Evolutionary conservation across 2,888 invertebrate genomes (phyloP).

Genomic region (Biston betularia): DNA sequence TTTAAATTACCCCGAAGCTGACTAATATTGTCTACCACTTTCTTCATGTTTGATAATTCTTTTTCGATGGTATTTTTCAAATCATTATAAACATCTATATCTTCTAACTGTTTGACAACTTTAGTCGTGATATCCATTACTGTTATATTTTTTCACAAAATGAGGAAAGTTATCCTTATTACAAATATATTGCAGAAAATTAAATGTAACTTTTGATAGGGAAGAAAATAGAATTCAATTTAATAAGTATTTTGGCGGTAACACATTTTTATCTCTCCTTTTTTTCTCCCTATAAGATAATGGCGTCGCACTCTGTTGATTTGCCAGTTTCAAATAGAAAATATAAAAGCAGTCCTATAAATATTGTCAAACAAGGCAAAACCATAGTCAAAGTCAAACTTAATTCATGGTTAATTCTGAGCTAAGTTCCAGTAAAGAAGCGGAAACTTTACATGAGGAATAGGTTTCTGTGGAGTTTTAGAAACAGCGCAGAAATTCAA

Average conservation of each 20-base stretch:
- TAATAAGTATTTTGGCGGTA: conserved; percentile 21
- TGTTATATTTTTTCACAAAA: background rate
- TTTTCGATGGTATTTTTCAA: conserved; percentile 62
- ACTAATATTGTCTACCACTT: conserved; percentile 67
- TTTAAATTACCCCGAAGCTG: conserved; percentile 70
- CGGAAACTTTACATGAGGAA: too few relatives aligned
- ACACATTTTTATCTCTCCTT: conserved; percentile 56
- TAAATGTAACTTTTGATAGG: background rate
- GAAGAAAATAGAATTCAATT: too few relatives aligned
- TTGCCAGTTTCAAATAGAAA: too few relatives aligned
- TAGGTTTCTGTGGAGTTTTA: too few relatives aligned
- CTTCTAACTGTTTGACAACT: conserved; percentile 52
- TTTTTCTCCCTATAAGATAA: too few relatives aligned
- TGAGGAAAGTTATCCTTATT: background rate
- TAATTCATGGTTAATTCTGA: background rate
- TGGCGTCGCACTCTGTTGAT: too few relatives aligned
- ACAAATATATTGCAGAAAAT: background rate
- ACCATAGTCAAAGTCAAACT: too few relatives aligned
- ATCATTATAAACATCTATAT: conserved; percentile 62
- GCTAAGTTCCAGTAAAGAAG: too few relatives aligned
- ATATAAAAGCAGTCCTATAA: too few relatives aligned
- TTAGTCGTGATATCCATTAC: conserved; percentile 45
- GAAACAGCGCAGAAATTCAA: too few relatives aligned
- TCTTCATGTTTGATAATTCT: conserved; percentile 68
- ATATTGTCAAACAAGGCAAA: too few relatives aligned